Percentiles rank a stretch among this genome's conserved stretches.
These are phyloP conservation scores for Pseudomyrmex flavicornis DNA, from an alignment of 1,140 invertebrate species.

Conservation along the genomic window DNA sequence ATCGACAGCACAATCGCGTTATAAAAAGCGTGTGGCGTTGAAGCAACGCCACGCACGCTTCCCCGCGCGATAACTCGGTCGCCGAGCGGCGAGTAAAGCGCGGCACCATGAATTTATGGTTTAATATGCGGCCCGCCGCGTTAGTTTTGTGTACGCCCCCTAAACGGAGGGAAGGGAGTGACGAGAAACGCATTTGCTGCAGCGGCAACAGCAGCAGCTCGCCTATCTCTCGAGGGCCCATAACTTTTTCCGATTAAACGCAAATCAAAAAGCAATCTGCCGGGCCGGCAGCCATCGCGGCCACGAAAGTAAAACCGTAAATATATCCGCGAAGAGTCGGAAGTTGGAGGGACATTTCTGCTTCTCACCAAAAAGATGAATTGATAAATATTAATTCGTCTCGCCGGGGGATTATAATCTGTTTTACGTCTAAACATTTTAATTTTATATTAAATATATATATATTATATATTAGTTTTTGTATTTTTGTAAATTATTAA, in stretches of 20 bases:
- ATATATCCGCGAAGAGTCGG: constrained; percentile 62
- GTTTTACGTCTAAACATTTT: no score
- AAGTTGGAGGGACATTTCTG: neutral
- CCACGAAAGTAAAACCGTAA: constrained; percentile 76
- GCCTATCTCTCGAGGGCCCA: constrained; percentile 74
- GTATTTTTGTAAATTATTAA: neutral
- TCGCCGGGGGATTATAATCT: no score
- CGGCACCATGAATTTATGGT: constrained; percentile 80
- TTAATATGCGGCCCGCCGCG: constrained; percentile 80
- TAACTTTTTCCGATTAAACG: constrained; percentile 84
- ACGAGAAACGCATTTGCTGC: constrained; percentile 6
- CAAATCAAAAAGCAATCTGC: constrained; percentile 84
- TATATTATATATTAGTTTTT: no score
- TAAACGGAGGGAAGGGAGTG: constrained; percentile 53
- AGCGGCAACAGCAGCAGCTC: constrained; percentile 41
- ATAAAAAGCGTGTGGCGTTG: constrained; percentile 63
- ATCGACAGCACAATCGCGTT: constrained; percentile 61
- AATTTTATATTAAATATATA: no score
- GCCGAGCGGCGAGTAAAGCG: constrained; percentile 52
- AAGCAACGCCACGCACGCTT: constrained; percentile 64
- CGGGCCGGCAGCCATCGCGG: constrained; percentile 66
- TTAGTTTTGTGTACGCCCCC: constrained; percentile 71
- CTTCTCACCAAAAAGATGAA: neutral
- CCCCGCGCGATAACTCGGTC: constrained; percentile 63
- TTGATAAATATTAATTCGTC: constrained; percentile 27